Conservation (phyloP, 1,140 invertebrate genomes). For the Nomia melanderi region DNA sequence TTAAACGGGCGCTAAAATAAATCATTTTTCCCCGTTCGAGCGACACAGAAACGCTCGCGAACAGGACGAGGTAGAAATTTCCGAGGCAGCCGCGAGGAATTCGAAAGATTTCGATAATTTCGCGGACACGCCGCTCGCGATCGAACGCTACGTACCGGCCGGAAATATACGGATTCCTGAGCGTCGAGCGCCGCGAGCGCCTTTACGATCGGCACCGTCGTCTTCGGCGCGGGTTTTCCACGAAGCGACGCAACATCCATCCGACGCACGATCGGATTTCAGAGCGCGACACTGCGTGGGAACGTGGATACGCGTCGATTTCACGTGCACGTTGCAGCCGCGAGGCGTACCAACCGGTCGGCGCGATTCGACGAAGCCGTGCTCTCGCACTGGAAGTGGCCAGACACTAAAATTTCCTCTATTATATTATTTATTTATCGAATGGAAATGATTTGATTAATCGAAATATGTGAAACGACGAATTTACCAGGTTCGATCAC, state of each 20-base stretch:
- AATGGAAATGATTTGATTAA: too few species aligned
- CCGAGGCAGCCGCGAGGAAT: not conserved
- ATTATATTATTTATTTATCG: too few species aligned
- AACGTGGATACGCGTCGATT: constrained; percentile 26
- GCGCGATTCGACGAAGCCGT: not conserved
- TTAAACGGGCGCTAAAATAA: too few species aligned
- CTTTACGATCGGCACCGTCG: not conserved
- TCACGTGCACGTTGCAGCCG: not conserved
- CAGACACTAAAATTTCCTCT: too few species aligned
- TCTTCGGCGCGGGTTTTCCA: not conserved
- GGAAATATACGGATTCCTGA: constrained; percentile 11
- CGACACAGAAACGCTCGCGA: too few species aligned
- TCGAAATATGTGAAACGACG: too few species aligned
- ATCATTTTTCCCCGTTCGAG: too few species aligned
- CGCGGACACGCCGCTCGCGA: not conserved
- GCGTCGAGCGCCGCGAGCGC: not conserved
- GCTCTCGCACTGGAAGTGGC: not conserved
- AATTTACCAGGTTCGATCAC: too few species aligned
- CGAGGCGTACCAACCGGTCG: constrained; percentile 18
- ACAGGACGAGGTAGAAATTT: not conserved
- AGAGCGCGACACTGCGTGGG: constrained; percentile 18
- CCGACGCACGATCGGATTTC: constrained; percentile 29
- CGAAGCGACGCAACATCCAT: not conserved
- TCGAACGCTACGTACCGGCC: not conserved
- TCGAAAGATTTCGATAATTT: not conserved